Conservation (phyloP, 1,140 invertebrate species). For the Venustaconcha ellipsiformis region DNA sequence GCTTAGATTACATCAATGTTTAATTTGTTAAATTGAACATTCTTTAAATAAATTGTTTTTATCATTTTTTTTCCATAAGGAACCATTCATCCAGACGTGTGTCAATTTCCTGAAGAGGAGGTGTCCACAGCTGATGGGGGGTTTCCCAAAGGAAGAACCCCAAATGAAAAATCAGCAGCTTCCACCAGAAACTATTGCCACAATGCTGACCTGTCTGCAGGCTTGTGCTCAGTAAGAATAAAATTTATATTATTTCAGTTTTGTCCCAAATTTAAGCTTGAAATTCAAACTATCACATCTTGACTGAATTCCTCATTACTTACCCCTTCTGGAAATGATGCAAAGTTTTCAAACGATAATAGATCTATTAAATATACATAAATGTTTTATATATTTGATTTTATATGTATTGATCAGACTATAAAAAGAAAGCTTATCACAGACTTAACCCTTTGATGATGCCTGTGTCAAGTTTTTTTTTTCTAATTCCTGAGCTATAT, state of each 20-base stretch:
- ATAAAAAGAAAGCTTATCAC: no score
- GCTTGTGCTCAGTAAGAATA: conserved; percentile 73
- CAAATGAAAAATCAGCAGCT: conserved; percentile 79
- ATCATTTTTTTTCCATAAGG: conserved; percentile 41
- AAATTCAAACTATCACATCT: no score
- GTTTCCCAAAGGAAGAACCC: conserved; percentile 82
- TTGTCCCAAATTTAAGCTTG: conserved; percentile 1
- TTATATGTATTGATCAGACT: background rate
- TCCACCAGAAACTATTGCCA: conserved; percentile 88
- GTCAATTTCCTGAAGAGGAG: conserved; percentile 73
- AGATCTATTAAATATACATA: background rate
- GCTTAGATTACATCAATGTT: no score
- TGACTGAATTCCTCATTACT: no score
- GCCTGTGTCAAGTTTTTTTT: no score
- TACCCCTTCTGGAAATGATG: no score
- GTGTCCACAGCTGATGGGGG: conserved; percentile 86
- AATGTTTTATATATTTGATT: background rate
- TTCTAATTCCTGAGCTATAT: no score
- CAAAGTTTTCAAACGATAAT: background rate
- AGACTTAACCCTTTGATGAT: no score
- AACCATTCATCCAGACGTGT: conserved; percentile 66
- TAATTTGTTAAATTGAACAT: no score
- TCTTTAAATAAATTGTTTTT: no score
- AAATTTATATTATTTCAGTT: conserved; percentile 4
- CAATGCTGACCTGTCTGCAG: conserved; percentile 89